These are phyloP conservation scores for Saccostrea echinata DNA, from an alignment of 1,140 invertebrate genomes.

Conservation along the genomic window DNA sequence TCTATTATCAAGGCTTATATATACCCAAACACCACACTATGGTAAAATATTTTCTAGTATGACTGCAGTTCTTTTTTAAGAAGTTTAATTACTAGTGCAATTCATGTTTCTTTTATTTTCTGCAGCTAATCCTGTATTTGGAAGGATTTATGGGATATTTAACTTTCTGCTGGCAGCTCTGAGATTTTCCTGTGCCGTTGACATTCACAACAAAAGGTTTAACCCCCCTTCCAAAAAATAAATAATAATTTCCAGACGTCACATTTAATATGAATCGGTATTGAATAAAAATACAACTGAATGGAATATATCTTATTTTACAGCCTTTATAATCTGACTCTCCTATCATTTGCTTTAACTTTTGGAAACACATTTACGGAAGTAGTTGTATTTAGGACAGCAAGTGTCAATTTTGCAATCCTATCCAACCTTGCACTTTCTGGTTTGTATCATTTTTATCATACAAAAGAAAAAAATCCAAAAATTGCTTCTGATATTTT, in stretches of 20 bases:
- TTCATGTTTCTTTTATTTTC: slow-evolving; percentile 7
- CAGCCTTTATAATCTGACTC: slow-evolving; percentile 67
- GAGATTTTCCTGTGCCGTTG: slow-evolving; percentile 59
- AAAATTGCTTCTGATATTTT: neutral
- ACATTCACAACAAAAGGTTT: slow-evolving; percentile 64
- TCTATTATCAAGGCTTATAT: slow-evolving; percentile 64
- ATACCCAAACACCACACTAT: slow-evolving; percentile 62
- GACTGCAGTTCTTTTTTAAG: neutral
- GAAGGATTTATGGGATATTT: slow-evolving; percentile 72
- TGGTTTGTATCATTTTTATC: slow-evolving; percentile 6
- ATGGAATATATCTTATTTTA: slow-evolving; percentile 11
- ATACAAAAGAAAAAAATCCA: neutral
- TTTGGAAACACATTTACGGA: slow-evolving; percentile 68
- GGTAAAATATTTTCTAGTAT: slow-evolving; percentile 46
- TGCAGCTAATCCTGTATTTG: slow-evolving; percentile 65
- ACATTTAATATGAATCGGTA: too few relatives aligned
- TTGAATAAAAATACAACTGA: too few relatives aligned
- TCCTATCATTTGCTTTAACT: slow-evolving; percentile 68
- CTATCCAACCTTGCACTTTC: neutral
- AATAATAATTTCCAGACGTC: too few relatives aligned
- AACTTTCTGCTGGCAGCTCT: slow-evolving; percentile 65
- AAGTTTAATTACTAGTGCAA: neutral
- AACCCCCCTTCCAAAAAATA: neutral
- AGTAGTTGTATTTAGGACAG: slow-evolving; percentile 62
- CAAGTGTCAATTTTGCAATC: neutral